Evolutionary conservation across 2,888 invertebrate genomes (phyloP).

Genomic region (Drosophila parthenogenetica): DNA sequence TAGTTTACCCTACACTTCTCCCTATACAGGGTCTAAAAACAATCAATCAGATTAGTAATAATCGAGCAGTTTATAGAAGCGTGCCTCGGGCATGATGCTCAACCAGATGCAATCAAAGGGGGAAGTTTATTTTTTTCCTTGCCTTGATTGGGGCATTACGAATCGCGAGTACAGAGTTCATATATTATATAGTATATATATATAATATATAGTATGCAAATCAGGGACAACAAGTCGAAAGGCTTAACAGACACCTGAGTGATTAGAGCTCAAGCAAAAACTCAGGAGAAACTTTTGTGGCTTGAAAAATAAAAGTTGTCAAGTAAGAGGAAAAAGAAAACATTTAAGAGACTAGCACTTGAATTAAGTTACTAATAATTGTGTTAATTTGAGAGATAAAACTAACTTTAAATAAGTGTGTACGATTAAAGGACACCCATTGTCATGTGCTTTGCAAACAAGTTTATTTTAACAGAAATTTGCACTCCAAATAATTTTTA

Average conservation of each 20-base stretch:
- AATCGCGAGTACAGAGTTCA: not conserved
- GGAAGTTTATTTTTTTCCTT: not conserved
- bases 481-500: too few relatives aligned
- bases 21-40: not conserved
- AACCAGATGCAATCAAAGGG: conserved; percentile 8
- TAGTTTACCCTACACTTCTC: too few relatives aligned
- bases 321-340: not conserved
- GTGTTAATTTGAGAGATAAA: too few relatives aligned
- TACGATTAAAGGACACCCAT: too few relatives aligned
- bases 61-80: conserved; percentile 58
- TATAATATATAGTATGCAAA: not conserved
- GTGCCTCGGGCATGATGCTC: conserved; percentile 62
- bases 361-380: not conserved
- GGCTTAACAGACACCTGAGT: conserved; percentile 17
- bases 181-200: not conserved
- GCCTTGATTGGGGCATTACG: conserved; percentile 5
- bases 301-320: not conserved
- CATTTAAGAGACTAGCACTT: not conserved
- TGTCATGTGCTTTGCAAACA: too few relatives aligned
- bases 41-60: conserved; percentile 37
- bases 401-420: too few relatives aligned
- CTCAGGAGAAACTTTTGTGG: conserved; percentile 17
- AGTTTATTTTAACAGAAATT: too few relatives aligned
- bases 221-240: not conserved
- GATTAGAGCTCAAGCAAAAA: not conserved